phyloP scores from a whole-genome alignment of 2,888 invertebrate genomes.

The Drosophila multiciliata region DNA sequence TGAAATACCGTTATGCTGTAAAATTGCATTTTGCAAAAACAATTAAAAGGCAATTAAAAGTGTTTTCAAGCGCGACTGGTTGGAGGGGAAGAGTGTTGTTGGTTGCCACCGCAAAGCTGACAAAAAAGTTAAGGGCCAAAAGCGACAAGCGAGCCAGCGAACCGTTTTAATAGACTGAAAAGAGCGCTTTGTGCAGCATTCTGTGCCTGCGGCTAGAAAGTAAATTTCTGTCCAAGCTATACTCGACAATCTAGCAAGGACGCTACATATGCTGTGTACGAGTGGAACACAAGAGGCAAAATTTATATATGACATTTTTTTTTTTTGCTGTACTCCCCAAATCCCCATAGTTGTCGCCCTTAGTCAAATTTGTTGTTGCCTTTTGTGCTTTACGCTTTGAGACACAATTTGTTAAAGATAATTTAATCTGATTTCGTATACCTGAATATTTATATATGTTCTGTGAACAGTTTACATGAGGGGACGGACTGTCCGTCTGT shows the following conservation, averaged over 20 bases:
- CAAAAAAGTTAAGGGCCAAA: conserved; percentile 41
- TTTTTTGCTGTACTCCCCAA: conserved; percentile 18
- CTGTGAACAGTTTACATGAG: neutral
- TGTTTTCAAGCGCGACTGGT: conserved; percentile 53
- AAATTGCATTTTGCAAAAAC: conserved; percentile 73
- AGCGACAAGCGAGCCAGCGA: conserved; percentile 43
- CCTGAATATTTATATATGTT: conserved; percentile 75
- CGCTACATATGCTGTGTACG: conserved; percentile 58
- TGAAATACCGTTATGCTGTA: conserved; percentile 55
- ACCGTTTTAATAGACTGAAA: conserved; percentile 72
- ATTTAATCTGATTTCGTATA: conserved; percentile 81
- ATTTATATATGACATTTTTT: conserved; percentile 18
- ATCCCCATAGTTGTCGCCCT: conserved; percentile 3
- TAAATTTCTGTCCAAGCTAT: conserved; percentile 29
- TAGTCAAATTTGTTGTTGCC: conserved; percentile 39
- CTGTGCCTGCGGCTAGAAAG: conserved; percentile 64
- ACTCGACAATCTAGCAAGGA: conserved; percentile 32
- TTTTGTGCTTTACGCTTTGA: conserved; percentile 54
- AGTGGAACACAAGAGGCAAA: conserved; percentile 12
- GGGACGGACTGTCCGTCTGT: conserved; percentile 23
- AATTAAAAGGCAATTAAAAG: conserved; percentile 81
- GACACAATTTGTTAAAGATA: conserved; percentile 79
- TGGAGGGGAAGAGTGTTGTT: neutral
- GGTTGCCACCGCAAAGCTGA: conserved; percentile 23
- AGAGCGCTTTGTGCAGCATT: conserved; percentile 38